Conservation (phyloP, 1,140 invertebrate genomes). For the Neodiprion fabricii region DNA sequence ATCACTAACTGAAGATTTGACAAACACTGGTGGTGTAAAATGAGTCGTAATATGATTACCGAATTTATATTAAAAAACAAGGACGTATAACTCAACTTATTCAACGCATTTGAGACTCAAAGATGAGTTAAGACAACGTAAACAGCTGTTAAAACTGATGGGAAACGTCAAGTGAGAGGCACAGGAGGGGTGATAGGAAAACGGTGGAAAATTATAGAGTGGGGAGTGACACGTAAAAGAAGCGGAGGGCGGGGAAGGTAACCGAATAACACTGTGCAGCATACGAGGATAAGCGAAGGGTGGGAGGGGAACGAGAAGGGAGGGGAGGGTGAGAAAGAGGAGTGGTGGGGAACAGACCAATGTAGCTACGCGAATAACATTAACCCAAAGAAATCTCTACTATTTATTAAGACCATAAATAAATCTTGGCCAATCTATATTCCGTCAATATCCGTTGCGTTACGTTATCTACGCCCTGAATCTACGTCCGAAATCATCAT, state of each 20-base stretch:
- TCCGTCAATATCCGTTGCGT: neutral
- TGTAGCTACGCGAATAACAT: constrained; percentile 11
- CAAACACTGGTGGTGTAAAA: too few species aligned
- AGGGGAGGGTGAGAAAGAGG: neutral
- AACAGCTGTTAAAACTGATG: constrained; percentile 48
- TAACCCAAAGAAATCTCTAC: neutral
- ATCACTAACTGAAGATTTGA: neutral
- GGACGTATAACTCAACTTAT: neutral
- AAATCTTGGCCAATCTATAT: neutral
- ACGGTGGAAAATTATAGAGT: constrained; percentile 34
- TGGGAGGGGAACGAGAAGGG: constrained; percentile 9
- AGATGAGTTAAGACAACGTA: constrained; percentile 23
- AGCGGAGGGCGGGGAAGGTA: constrained; percentile 25
- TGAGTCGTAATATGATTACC: too few species aligned
- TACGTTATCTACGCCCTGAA: neutral
- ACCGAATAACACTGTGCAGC: constrained; percentile 28
- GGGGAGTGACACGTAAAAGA: constrained; percentile 39
- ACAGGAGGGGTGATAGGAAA: constrained; percentile 32
- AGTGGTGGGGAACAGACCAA: constrained; percentile 10
- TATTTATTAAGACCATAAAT: constrained; percentile 17
- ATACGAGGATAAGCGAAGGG: constrained; percentile 27
- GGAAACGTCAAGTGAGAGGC: constrained; percentile 36
- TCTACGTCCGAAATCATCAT: neutral
- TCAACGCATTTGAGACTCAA: neutral
- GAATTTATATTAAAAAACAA: too few species aligned